Percentiles rank a stretch among this genome's conserved stretches.
Conservation (phyloP, 2,888 invertebrate genomes). For the Cosmia pyralina region DNA sequence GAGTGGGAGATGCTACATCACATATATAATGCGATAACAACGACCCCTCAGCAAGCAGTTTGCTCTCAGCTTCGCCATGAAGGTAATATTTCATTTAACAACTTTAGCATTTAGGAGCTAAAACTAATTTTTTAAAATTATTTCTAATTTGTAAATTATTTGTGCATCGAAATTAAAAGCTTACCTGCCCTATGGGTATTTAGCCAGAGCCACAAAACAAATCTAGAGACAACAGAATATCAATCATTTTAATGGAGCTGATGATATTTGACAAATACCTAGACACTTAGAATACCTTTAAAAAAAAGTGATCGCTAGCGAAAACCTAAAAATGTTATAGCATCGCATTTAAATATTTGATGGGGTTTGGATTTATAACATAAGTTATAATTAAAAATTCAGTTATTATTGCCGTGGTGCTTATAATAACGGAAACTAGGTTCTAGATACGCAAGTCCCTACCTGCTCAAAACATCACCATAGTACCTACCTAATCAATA, state of each 20-base stretch:
- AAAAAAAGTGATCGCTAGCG: neutral
- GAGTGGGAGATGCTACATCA: constrained; percentile 82
- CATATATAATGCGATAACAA: constrained; percentile 84
- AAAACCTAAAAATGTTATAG: neutral
- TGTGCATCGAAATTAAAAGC: constrained; percentile 1
- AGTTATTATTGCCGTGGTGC: neutral
- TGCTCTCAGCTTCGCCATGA: constrained; percentile 87
- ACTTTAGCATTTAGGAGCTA: constrained; percentile 18
- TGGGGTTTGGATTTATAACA: neutral
- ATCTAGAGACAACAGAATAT: neutral
- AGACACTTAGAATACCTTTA: too few species aligned
- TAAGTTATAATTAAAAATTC: neutral
- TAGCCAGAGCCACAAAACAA: neutral
- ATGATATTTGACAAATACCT: neutral
- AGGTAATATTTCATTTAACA: constrained; percentile 76
- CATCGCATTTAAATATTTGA: neutral
- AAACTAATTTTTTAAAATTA: neutral
- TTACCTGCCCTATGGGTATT: neutral
- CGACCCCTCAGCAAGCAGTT: constrained; percentile 84
- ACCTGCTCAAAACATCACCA: neutral
- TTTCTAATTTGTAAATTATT: neutral
- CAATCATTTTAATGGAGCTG: neutral
- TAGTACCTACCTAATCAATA: neutral
- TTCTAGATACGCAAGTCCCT: neutral
- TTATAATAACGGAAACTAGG: neutral